Base-by-base conservation (phyloP, 2,888 invertebrate species). In the Mellilla xanthometata region DNA sequence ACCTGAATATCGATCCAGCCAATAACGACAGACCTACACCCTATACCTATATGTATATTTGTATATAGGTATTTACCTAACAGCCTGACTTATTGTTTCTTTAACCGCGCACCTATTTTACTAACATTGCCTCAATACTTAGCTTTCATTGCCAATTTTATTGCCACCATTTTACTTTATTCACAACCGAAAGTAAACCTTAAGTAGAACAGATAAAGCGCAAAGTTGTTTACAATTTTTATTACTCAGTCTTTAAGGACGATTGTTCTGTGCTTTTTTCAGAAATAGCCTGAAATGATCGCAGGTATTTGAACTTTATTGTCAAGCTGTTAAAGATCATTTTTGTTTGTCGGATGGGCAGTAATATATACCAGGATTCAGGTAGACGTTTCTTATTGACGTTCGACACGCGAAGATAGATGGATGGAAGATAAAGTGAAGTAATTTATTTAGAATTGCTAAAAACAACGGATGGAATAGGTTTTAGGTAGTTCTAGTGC, bases 1-100 rank as follows among this genome's bases (percentile, higher is more conserved):
- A 68, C 69, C 69, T 56, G 49, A 63, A 66, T 74, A 72, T 71
- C 63, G 71, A 71, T 68, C 70, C 26, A 30, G 30, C 31, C 12
- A 39, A 40, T 39, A 40, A 39, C 28, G 9, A 7, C 24, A 23
- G 22, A n/a, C 19, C 28, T 28, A 39, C 42, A 48, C 43, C 43
- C 34, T 15, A n/a, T n/a, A n/a, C n/a, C n/a, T n/a, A n/a, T n/a
- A n/a, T n/a, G n/a, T n/a, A n/a, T n/a, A n/a, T n/a, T n/a, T n/a
- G n/a, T n/a, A n/a, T n/a, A 13, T 15, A 13, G 2, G 8, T 8
- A 8, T 2, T 3, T 11, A 4, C 7, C 23, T 10, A 19, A 11
- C 12, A 26, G 3, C 2, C 7, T 19, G 11, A 11, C 12, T 13
- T 39, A 26, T 22, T 30, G 29, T 39, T 31, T 39, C 38, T 34